Evolutionary conservation across 2,888 invertebrate genomes (phyloP), one percentile per base, ranked within the genome.

Genomic region (Pseudococcus jackbeardsleyi): DNA sequence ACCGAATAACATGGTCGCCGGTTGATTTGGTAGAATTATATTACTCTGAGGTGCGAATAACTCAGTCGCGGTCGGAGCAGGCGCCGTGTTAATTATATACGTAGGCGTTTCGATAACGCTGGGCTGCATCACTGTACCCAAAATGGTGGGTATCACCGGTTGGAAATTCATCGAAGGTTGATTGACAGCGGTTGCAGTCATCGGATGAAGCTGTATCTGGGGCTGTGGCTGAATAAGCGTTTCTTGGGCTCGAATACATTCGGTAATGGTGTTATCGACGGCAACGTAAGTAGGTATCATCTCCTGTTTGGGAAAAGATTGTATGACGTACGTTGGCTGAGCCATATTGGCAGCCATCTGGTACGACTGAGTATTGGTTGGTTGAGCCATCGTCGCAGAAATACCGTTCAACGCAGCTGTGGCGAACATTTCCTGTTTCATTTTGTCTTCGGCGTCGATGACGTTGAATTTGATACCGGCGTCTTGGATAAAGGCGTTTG

Each of bases 1-100:
- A 0, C 96, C 96, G 90, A 96, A 96, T 90, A 96, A 96, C 90
- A 96, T 94, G 6, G 96, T 96, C 90, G 95, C 95, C 19, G 94
- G 94, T 1, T 94, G 93, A 77, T 91, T 50, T 92, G 93, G 91
- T 46, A 92, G 91, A 86, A 91, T 92, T 91, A 92, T 91, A 85
- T 92, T 91, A 85, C n/a, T 91, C 91, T 19, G 91, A 91, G 3
- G 92, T 91, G 91, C 94, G 93, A 15, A 94, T 17, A 94, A 94
- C 93, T 94, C 94, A 91, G 94, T 94, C 86, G 94, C 91, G 0
- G 94, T 93, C 17, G 94, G 94, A 54, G 86, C 85, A 4, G 88
- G 89, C 7, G 89, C 88, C 7, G 89, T 85, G 59, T 90, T 90
- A 4, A 90, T 89, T 12, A 90, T 89, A 59, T 88, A 88, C 7